Evolutionary conservation across 2,888 invertebrate genomes (phyloP).

Genomic region (Drosophila mayaguana): DNA sequence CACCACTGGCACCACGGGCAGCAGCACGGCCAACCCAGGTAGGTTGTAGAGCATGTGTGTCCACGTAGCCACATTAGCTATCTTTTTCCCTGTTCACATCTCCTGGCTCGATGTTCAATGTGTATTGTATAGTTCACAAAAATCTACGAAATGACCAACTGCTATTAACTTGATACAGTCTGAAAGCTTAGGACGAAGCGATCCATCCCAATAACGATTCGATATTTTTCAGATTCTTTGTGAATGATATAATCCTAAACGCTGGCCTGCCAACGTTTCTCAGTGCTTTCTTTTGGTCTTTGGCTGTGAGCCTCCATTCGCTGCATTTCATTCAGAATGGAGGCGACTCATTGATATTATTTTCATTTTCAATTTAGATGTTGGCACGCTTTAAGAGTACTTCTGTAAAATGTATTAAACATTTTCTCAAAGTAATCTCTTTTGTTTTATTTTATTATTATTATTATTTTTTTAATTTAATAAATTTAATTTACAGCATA

Average conservation of each 20-base stretch:
- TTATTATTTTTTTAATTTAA: neutral
- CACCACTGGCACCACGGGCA: conserved; percentile 48
- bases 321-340: neutral
- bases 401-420: neutral
- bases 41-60: conserved; percentile 85
- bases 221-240: conserved; percentile 19
- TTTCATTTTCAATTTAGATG: neutral
- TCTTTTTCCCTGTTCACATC: conserved; percentile 32
- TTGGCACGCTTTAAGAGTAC: neutral
- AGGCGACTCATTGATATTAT: neutral
- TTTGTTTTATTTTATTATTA: neutral
- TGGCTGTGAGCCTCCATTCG: conserved; percentile 15
- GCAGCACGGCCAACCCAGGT: conserved; percentile 80
- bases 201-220: neutral
- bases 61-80: conserved; percentile 15
- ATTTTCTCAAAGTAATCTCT: too few species aligned
- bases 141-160: conserved; percentile 7
- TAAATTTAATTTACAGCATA: neutral
- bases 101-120: conserved; percentile 32
- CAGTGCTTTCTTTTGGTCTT: conserved; percentile 24
- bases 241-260: conserved; percentile 39
- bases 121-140: conserved; percentile 38
- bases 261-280: conserved; percentile 31
- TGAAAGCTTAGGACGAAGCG: neutral
- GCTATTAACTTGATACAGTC: neutral